A percentile compares a stretch with the other conserved stretches of the same genome.
These are phyloP conservation scores for Charaxes varanes DNA, from an alignment of 1,140 invertebrate species.

Conservation along the genomic window DNA sequence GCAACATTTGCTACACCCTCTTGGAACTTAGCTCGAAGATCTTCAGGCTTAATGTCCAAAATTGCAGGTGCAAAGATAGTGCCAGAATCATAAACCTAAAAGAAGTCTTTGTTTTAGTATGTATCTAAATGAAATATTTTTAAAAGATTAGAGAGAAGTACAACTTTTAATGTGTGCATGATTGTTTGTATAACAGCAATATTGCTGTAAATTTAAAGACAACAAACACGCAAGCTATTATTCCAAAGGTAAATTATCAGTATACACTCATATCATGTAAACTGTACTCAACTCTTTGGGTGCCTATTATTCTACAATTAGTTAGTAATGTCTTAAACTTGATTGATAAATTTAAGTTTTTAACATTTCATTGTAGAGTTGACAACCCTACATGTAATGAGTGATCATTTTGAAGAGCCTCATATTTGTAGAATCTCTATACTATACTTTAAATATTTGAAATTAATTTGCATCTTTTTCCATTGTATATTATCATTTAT, in stretches of 20 bases:
- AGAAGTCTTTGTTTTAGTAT: conserved; percentile 3
- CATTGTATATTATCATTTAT: too few relatives aligned
- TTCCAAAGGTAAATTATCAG: conserved; percentile 70
- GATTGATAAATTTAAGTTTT: too few relatives aligned
- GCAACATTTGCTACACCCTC: conserved; percentile 95
- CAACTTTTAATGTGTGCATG: conserved; percentile 34
- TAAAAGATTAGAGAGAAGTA: too few relatives aligned
- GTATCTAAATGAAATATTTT: too few relatives aligned
- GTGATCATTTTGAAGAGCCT: too few relatives aligned
- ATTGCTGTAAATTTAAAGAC: conserved; percentile 18
- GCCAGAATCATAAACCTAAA: conserved; percentile 95
- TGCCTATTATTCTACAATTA: too few relatives aligned
- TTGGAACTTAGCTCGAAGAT: conserved; percentile 92
- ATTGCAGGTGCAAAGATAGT: conserved; percentile 97
- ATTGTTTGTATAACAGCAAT: conserved; percentile 21
- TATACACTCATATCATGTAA: conserved; percentile 33
- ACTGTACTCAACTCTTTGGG: conserved; percentile 70
- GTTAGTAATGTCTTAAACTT: too few relatives aligned
- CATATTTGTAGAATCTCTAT: too few relatives aligned
- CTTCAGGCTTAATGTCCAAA: conserved; percentile 98
- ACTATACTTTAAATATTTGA: too few relatives aligned
- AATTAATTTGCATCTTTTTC: too few relatives aligned
- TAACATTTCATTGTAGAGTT: too few relatives aligned
- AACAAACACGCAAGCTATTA: conserved; percentile 33
- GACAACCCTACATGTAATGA: too few relatives aligned